A percentile compares a stretch with the other conserved stretches of the same genome.
These are phyloP conservation scores for Ectropis grisescens DNA, from an alignment of 1,140 invertebrate genomes.

Conservation along the genomic window DNA sequence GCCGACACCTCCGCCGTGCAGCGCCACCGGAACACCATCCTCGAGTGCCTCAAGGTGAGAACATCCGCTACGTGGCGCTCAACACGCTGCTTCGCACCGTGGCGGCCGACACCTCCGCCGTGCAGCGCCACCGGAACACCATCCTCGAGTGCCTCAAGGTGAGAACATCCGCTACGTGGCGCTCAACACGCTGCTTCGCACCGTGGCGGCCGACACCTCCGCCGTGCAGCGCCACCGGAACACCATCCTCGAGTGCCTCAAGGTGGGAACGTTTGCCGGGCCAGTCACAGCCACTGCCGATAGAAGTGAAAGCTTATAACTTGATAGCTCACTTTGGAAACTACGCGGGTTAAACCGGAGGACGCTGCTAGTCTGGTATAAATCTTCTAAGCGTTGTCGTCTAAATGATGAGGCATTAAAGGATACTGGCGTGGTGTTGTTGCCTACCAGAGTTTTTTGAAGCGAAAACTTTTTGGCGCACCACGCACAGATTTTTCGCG, in stretches of 20 bases:
- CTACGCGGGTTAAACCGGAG: too few relatives aligned
- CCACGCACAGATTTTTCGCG: too few relatives aligned
- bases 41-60: slow-evolving; percentile 94
- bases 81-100: slow-evolving; percentile 98
- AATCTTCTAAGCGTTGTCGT: too few relatives aligned
- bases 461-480: too few relatives aligned
- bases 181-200: slow-evolving; percentile 95
- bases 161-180: slow-evolving; percentile 98
- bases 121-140: slow-evolving; percentile 97
- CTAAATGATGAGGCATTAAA: too few relatives aligned
- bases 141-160: slow-evolving; percentile 96
- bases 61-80: slow-evolving; percentile 98
- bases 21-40: slow-evolving; percentile 96
- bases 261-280: slow-evolving; percentile 93
- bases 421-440: too few relatives aligned
- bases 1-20: slow-evolving; percentile 98
- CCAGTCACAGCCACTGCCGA: too few relatives aligned
- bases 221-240: slow-evolving; percentile 98
- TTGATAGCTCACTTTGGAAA: too few relatives aligned
- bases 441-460: too few relatives aligned
- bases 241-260: slow-evolving; percentile 98
- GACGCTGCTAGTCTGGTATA: too few relatives aligned
- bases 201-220: slow-evolving; percentile 96
- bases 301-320: too few relatives aligned
- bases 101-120: slow-evolving; percentile 96